These are phyloP conservation scores for Colaptes auratus DNA, from an alignment of 2,113 vertebrate species.

Conservation along the genomic window DNA sequence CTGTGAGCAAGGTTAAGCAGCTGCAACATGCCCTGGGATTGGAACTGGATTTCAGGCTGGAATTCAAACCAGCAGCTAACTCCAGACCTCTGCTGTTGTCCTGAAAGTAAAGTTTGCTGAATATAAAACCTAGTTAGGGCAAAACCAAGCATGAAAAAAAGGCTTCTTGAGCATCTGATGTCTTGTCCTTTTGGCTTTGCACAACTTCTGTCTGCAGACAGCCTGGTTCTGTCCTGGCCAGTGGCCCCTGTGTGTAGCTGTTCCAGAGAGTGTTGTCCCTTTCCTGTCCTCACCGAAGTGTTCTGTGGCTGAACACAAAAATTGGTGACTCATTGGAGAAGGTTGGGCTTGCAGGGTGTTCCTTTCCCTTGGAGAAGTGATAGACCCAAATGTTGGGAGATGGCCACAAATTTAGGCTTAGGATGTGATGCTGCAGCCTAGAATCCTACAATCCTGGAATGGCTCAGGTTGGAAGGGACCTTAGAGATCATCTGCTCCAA, in stretches of 20 bases:
- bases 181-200: neutral
- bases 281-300: neutral
- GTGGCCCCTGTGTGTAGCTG: neutral
- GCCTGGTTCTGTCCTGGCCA: neutral
- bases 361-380: neutral
- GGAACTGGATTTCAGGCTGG: neutral
- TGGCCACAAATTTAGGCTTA: neutral
- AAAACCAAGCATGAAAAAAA: neutral
- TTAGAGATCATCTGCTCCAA: too few relatives aligned
- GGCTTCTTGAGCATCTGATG: neutral
- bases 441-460: too few relatives aligned
- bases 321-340: neutral
- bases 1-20: neutral
- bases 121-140: neutral
- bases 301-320: neutral
- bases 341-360: neutral
- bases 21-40: rapidly evolving
- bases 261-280: neutral
- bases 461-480: too few relatives aligned
- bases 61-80: neutral
- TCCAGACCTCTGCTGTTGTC: neutral
- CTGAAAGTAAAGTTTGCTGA: rapidly evolving
- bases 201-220: neutral
- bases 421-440: neutral
- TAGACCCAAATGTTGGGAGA: neutral